Evolutionary conservation across 2,888 invertebrate genomes (phyloP), one percentile per base, ranked within the genome.

Genomic region (Lepas anatifera): DNA sequence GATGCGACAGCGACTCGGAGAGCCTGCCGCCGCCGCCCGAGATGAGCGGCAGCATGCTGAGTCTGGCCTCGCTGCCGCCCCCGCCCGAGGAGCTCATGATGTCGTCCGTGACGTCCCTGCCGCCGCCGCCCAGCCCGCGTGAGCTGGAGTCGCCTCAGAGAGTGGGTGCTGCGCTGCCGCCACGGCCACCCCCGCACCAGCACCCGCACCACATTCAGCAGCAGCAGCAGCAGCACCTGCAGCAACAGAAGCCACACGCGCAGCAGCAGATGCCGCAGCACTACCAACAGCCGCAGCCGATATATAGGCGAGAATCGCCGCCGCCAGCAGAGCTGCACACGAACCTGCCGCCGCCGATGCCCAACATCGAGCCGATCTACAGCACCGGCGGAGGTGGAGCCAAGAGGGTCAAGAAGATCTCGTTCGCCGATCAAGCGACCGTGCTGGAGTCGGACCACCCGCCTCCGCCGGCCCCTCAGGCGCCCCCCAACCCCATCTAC

Each of bases 371-470:
- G 70, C 71, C 27, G 69, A 72, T 69, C 69, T 72, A 67, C 74
- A 71, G 58, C 71, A 71, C 70, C 35, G 70, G 71, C 69, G 73
- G 72, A 67, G 70, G 71, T 70, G 73, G 72, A 67, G 75, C 16
- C 67, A 75, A 64, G 70, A 71, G 50, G 70, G 72, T 63, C 48
- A 70, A 64, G 73, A 74, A 70, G 70, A 74, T 74, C 50, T 72
- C 74, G 18, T 74, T 74, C 43, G 52, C 70, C 29, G 76, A 76
- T 72, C 68, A 73, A 71, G 70, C 74, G 16, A 37, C 27, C n/a
- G 63, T 64, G 63, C 3, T 37, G 88, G 88, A 76, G 89, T 90
- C n/a, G n/a, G n/a, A n/a, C n/a, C n/a, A n/a, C n/a, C n/a, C 3
- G 89, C 90, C 22, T 18, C 16, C 63, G 35, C 63, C 63, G 63